Base-by-base conservation (phyloP, 2,113 vertebrate genomes). In the Romanogobio albipinnatus region DNA sequence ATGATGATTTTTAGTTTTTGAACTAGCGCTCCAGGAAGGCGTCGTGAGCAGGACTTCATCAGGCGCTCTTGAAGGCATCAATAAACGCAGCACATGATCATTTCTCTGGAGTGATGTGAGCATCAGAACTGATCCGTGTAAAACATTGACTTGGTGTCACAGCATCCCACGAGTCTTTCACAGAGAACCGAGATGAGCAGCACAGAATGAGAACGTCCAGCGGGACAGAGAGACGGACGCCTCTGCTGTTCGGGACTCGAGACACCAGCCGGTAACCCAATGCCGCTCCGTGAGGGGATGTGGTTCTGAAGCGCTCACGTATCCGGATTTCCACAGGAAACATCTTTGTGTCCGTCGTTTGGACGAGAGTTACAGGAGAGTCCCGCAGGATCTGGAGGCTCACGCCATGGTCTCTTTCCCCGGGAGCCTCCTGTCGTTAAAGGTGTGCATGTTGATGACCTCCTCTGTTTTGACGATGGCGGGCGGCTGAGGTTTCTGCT, bases 321-420 rank as follows among this genome's bases (percentile, higher is more conserved):
- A 96, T 96, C 96, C 91, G 95, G 96, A 98, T 99, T 99, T 99
- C 98, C 98, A 99, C 98, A 98, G 97, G 98, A 99, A 99, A 99
- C 97, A 99, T 98, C 91, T 87, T 73, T 15, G 64, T 43, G 61
- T 56, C 47, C 62, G 22, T 68, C 59, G 15, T 22, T 17, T 22
- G 76, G 71, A 87, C 70, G 10, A 84, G 64, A 86, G 68, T 81
- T 66, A 62, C 75, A 29, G 71, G 47, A 68, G 81, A 11, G 36
- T 77, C 77, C 24, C 22, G 24, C 11, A 5, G 73, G 68, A 68
- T 56, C 17, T 47, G 9, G 45, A 49, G 47, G 47, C 93, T 96
- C 94, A 99, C 79, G 98, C 97, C 98, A 99, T 99, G 94, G 98
- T 99, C 95, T 99, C 98, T 96, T 99, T 99, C 91, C 98, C 98